Base-by-base conservation (phyloP, 2,797 vertebrate genomes). In the Lepus townsendii region DNA sequence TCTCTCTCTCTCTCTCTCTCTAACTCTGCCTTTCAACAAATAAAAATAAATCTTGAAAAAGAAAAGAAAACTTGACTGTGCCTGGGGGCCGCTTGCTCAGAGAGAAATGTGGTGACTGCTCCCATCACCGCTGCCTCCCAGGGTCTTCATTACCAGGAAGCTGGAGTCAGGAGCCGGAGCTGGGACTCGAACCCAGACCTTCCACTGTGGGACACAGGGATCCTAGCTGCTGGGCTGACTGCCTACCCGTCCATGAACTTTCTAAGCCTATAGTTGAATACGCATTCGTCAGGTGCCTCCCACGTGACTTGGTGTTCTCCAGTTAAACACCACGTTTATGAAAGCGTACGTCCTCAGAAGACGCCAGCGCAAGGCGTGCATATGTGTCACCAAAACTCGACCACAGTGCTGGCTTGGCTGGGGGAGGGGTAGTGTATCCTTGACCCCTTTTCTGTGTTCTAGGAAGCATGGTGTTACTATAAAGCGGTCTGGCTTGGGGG, bases 211-310 rank as follows among this genome's bases (percentile, higher is more conserved):
- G 54, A 57, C 54, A 16, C 13, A 57, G 54, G 14, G 1, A 20
- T 57, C 19, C 19, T 57, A 57, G 54, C 54, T 57, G 54, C 19
- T 19, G 6, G 54, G 54, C 54, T 57, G 54, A 57, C 54, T 57
- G 24, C 20, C 35, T 9, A 16, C 30, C 9, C 8, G n/a, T 77
- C 72, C 26, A 57, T 16, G 1, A 20, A 8, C 9, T 57, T 57
- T 57, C 19, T 16, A 57, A 20, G 65, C 78, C 38, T 8, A 5
- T 3, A 3, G 2, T 16, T 24, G 69, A 26, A 19, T 17, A 4
- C 2, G 3, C 54, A 16, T 4, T 2, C 2, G 69, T 57, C 1
- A 0, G 52, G n/a, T n/a, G 60, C 60, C 14, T 26, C 3, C 42
- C 17, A 3, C 17, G 6, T 47, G 1, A 14, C 30, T 32, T 52